These are phyloP conservation scores for Dromiciops gliroides DNA, from an alignment of 2,113 vertebrate genomes.

Conservation along the genomic window DNA sequence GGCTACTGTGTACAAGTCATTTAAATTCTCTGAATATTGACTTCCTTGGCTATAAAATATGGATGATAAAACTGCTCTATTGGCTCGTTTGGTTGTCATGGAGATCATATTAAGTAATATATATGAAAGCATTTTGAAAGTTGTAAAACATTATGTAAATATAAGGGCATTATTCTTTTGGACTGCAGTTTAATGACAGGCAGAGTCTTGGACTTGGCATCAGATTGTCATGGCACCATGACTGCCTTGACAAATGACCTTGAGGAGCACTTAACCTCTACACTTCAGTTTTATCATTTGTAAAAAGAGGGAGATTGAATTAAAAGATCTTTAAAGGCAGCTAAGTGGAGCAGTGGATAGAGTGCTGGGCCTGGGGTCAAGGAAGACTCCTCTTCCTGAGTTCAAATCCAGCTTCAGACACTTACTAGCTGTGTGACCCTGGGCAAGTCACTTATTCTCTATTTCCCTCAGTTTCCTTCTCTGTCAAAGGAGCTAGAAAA, in stretches of 20 bases:
- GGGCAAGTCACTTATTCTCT: no score
- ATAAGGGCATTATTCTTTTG: neutral
- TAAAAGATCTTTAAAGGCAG: neutral
- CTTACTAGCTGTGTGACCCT: no score
- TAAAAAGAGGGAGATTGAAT: neutral
- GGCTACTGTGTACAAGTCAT: neutral
- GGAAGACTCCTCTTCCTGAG: no score
- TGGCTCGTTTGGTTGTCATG: neutral
- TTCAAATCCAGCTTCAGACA: no score
- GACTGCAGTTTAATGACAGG: neutral
- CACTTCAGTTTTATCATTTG: neutral
- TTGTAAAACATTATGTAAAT: neutral
- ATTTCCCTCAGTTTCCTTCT: no score
- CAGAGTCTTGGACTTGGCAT: neutral
- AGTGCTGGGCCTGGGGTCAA: no score
- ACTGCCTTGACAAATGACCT: neutral
- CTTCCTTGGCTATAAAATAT: neutral
- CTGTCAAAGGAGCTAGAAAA: no score
- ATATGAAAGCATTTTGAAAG: neutral
- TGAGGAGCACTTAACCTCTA: neutral
- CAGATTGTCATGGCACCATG: neutral
- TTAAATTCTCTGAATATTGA: neutral
- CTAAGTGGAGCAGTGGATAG: neutral
- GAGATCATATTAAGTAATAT: neutral
- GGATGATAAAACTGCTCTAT: neutral